These are phyloP conservation scores for Lochmaea crataegi DNA, from an alignment of 2,888 invertebrate genomes.

Conservation along the genomic window DNA sequence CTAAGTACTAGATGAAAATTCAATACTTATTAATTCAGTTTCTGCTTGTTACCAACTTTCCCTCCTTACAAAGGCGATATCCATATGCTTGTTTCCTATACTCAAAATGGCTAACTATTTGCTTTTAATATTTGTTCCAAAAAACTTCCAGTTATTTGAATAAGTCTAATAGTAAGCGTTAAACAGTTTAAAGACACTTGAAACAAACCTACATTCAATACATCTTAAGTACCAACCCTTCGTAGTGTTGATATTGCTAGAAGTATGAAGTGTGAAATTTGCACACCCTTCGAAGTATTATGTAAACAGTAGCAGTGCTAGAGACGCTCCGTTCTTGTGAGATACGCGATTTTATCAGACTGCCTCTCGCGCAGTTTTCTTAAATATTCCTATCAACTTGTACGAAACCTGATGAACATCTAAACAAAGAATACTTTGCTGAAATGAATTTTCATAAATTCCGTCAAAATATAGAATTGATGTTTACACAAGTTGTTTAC, in stretches of 20 bases:
- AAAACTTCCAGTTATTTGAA: no score
- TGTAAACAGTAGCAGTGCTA: constrained; percentile 5
- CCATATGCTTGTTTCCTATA: no score
- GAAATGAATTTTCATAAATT: not conserved
- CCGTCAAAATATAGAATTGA: not conserved
- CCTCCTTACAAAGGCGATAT: no score
- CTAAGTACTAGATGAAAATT: no score
- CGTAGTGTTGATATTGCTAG: not conserved
- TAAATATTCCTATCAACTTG: not conserved
- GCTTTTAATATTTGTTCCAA: no score
- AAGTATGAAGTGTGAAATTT: constrained; percentile 9
- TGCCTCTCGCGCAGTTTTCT: not conserved
- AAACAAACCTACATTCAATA: not conserved
- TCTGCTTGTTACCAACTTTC: no score
- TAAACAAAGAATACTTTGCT: constrained; percentile 2
- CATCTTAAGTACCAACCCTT: not conserved
- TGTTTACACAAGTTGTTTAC: not conserved
- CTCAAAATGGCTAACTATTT: no score
- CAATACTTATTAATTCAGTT: no score
- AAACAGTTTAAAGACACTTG: not conserved
- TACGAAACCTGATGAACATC: not conserved
- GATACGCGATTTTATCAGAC: not conserved
- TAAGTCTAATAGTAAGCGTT: no score
- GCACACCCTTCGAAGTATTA: constrained; percentile 6
- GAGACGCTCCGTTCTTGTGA: not conserved